A percentile compares a stretch with the other conserved stretches of the same genome.
Evolutionary conservation across 2,797 vertebrate species (phyloP).

Genomic region (Heliangelus exortis): DNA sequence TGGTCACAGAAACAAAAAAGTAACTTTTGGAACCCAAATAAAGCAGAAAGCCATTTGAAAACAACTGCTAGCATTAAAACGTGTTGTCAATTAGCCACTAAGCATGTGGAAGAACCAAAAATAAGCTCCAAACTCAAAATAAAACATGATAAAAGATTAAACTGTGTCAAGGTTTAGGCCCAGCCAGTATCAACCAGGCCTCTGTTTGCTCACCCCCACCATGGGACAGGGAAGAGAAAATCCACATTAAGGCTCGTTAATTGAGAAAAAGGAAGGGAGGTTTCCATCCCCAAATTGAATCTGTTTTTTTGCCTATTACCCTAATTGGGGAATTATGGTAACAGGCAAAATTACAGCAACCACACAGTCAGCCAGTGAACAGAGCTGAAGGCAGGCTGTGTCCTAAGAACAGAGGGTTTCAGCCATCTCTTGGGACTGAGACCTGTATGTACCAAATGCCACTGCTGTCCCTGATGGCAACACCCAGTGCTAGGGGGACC

Average conservation of each 20-base stretch:
- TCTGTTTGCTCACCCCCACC: too few species aligned
- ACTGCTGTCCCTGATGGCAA: not conserved
- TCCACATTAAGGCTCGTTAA: too few species aligned
- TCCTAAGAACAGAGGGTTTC: not conserved
- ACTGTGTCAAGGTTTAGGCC: too few species aligned
- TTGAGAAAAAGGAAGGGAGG: too few species aligned
- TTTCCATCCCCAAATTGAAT: too few species aligned
- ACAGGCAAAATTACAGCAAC: too few species aligned
- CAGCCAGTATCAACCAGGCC: too few species aligned
- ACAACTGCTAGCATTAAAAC: not conserved
- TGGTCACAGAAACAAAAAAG: not conserved
- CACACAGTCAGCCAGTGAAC: rapidly evolving
- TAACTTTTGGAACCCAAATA: not conserved
- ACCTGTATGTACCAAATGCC: not conserved
- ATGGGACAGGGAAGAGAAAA: too few species aligned
- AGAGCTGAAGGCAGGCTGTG: not conserved
- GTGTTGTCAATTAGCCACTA: not conserved
- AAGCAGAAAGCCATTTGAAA: not conserved
- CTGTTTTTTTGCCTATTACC: too few species aligned
- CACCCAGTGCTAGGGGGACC: not conserved
- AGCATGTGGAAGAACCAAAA: not conserved
- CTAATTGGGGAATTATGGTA: too few species aligned
- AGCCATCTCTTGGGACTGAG: too few species aligned
- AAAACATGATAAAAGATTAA: too few species aligned
- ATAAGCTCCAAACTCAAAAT: not conserved